Percentiles rank a stretch among this genome's conserved stretches.
These are phyloP conservation scores for Embidobia sp. DNA, from an alignment of 2,888 invertebrate genomes.

Conservation along the genomic window DNA sequence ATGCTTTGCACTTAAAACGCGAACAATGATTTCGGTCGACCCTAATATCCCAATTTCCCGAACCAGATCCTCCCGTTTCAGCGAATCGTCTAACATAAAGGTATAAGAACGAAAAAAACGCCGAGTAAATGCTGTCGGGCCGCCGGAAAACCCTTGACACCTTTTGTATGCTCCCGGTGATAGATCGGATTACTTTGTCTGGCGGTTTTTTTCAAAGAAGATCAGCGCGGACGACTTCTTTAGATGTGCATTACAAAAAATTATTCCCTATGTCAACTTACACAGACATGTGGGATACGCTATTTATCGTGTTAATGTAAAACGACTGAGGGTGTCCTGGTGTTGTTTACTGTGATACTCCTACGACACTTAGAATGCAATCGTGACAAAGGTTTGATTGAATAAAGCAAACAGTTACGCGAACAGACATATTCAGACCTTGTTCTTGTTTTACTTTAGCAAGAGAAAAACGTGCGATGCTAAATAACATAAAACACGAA, in stretches of 20 bases:
- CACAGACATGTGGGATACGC: constrained; percentile 17
- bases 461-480: not conserved
- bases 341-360: constrained; percentile 31
- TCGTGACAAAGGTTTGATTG: constrained; percentile 53
- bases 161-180: too few species aligned
- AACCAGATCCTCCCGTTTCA: not conserved
- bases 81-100: too few species aligned
- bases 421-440: constrained; percentile 21
- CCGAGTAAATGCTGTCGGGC: too few species aligned
- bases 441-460: constrained; percentile 5
- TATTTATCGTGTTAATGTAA: constrained; percentile 48
- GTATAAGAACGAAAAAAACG: too few species aligned
- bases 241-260: constrained; percentile 21
- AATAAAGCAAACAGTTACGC: constrained; percentile 23
- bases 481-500: not conserved
- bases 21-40: not conserved
- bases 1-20: constrained; percentile 11
- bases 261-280: constrained; percentile 38
- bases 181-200: too few species aligned
- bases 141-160: too few species aligned
- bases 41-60: not conserved
- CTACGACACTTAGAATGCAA: constrained; percentile 26
- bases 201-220: too few species aligned
- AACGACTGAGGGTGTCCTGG: constrained; percentile 16
- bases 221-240: too few species aligned